Evolutionary conservation across 2,797 vertebrate genomes (phyloP).

Genomic region (Periophthalmus magnuspinnatus): DNA sequence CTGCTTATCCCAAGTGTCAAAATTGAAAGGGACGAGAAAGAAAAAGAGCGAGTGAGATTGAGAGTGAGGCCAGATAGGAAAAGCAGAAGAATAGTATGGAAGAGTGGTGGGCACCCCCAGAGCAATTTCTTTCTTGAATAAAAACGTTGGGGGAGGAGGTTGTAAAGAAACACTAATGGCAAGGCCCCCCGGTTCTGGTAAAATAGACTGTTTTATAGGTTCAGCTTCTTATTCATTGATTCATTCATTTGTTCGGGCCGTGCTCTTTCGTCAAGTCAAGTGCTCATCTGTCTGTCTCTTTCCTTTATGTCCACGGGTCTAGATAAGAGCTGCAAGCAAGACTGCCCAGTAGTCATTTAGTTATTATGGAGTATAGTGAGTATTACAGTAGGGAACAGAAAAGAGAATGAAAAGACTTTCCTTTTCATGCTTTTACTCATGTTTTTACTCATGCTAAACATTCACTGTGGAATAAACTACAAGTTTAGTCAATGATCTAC

Average conservation of each 20-base stretch:
- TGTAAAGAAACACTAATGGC: slow-evolving; percentile 92
- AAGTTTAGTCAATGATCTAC: background rate
- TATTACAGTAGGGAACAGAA: slow-evolving; percentile 60
- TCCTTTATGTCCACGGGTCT: slow-evolving; percentile 65
- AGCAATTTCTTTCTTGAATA: slow-evolving; percentile 90
- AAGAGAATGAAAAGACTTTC: slow-evolving; percentile 69
- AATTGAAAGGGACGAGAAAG: slow-evolving; percentile 96
- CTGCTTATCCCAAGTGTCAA: slow-evolving; percentile 72
- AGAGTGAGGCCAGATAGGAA: slow-evolving; percentile 81
- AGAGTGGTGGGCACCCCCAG: slow-evolving; percentile 78
- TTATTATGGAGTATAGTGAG: slow-evolving; percentile 68
- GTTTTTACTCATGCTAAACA: slow-evolving; percentile 66
- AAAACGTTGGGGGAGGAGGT: slow-evolving; percentile 58
- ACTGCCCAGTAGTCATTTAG: slow-evolving; percentile 87
- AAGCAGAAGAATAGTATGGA: slow-evolving; percentile 77
- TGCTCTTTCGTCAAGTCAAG: slow-evolving; percentile 90
- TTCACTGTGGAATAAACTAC: slow-evolving; percentile 43
- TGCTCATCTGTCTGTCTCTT: slow-evolving; percentile 86
- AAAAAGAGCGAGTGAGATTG: slow-evolving; percentile 82
- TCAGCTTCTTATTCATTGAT: slow-evolving; percentile 76
- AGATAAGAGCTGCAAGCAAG: slow-evolving; percentile 83
- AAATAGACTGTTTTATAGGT: slow-evolving; percentile 90
- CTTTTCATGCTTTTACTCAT: slow-evolving; percentile 52
- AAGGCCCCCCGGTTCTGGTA: slow-evolving; percentile 87
- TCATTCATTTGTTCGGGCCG: slow-evolving; percentile 79